phyloP scores from a whole-genome alignment of 2,113 vertebrate genomes.

The Amphiprion ocellaris region DNA sequence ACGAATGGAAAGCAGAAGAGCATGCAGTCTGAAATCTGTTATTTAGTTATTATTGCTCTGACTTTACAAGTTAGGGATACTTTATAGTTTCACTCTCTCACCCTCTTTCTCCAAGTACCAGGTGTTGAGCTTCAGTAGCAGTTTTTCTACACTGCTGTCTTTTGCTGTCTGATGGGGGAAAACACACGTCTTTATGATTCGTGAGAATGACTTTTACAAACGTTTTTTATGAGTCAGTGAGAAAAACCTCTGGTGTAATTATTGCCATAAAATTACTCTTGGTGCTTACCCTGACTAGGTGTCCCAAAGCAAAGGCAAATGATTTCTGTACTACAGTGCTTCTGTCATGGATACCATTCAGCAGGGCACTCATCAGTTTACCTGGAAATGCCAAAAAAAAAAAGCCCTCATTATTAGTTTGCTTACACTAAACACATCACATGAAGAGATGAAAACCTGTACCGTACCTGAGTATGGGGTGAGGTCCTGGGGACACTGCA shows the following conservation, averaged over 20 bases:
- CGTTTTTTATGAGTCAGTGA: not conserved
- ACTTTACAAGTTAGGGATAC: not conserved
- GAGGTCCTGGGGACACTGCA: constrained; percentile 97
- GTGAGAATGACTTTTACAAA: not conserved
- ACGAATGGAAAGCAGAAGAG: not conserved
- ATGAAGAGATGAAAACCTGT: not conserved
- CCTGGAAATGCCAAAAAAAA: constrained; percentile 79
- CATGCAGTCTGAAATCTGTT: not conserved
- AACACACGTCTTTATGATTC: not conserved
- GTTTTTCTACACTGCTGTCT: constrained; percentile 95
- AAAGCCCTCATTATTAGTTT: not conserved
- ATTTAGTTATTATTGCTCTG: not conserved
- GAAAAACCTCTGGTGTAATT: not conserved
- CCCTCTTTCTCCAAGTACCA: constrained; percentile 99
- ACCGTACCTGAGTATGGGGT: constrained; percentile 92
- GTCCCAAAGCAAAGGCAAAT: constrained; percentile 95
- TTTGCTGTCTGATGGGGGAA: constrained; percentile 87
- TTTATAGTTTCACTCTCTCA: constrained; percentile 49
- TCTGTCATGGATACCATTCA: constrained; percentile 93
- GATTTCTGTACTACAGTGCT: constrained; percentile 94
- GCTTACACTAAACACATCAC: not conserved
- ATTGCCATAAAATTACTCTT: not conserved
- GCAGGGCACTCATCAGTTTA: constrained; percentile 96
- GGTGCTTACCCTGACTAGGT: constrained; percentile 92
- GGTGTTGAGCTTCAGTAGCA: constrained; percentile 91